phyloP scores from a whole-genome alignment of 2,113 vertebrate genomes.

The Rhea pennata region DNA sequence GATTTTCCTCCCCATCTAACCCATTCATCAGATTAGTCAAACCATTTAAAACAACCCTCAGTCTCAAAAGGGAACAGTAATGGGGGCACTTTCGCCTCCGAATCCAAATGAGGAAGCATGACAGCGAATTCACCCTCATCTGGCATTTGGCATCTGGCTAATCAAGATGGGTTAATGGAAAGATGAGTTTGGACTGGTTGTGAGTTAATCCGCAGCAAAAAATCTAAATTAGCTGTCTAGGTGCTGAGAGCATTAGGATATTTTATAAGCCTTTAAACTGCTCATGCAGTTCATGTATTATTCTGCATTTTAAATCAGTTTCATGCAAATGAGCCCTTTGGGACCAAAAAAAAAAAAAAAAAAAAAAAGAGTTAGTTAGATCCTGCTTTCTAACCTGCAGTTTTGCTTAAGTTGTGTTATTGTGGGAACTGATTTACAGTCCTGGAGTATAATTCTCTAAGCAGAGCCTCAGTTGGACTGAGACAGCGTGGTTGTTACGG shows the following conservation, averaged over 20 bases:
- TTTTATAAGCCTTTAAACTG: constrained; percentile 69
- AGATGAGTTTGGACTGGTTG: constrained; percentile 31
- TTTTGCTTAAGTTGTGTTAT: constrained; percentile 34
- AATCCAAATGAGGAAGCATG: constrained; percentile 4
- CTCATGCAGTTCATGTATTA: constrained; percentile 52
- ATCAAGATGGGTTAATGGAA: constrained; percentile 49
- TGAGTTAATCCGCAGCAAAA: constrained; percentile 58
- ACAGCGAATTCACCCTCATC: not conserved
- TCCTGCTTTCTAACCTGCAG: constrained; percentile 42
- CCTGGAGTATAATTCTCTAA: not conserved
- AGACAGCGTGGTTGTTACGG: not conserved
- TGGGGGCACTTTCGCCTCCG: not conserved
- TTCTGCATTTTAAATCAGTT: constrained; percentile 64
- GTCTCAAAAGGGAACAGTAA: constrained; percentile 31
- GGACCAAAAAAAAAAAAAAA: not conserved
- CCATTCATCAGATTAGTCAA: constrained; percentile 14
- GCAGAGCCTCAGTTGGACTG: not conserved
- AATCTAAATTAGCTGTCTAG: constrained; percentile 68
- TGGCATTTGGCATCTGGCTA: not conserved
- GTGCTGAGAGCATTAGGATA: constrained; percentile 41
- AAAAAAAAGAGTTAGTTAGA: constrained; percentile 36
- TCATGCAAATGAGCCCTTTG: constrained; percentile 50
- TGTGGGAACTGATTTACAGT: not conserved
- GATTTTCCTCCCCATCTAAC: not conserved
- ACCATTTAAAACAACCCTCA: not conserved